A percentile compares a stretch with the other conserved stretches of the same genome.
Conservation (phyloP, 2,797 vertebrate species). For the Amblyopsis hoosieri region DNA sequence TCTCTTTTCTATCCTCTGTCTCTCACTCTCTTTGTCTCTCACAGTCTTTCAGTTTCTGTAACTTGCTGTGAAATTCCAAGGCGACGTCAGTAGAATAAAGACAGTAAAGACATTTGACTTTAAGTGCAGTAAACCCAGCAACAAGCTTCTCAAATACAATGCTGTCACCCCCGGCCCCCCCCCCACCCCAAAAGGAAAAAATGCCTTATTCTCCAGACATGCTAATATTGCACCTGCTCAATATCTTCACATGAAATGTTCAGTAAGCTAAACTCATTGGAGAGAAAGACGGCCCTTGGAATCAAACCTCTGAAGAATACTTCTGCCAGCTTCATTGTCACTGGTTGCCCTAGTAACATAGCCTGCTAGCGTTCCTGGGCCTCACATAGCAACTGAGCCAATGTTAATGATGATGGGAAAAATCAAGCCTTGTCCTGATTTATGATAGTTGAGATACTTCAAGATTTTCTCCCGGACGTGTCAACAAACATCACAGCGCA, state of each 20-base stretch:
- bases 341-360: conserved; percentile 33
- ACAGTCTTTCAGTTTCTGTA: conserved; percentile 54
- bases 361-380: conserved; percentile 10
- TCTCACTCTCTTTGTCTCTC: conserved; percentile 9
- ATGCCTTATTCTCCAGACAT: too few species aligned
- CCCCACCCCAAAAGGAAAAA: too few species aligned
- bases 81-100: conserved; percentile 51
- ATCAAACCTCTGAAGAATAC: conserved; percentile 25
- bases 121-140: conserved; percentile 11
- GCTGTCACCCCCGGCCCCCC: neutral
- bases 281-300: conserved; percentile 16
- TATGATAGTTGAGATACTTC: conserved; percentile 72
- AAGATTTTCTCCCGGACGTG: conserved; percentile 75
- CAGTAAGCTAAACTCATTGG: conserved; percentile 5
- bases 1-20: neutral
- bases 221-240: neutral
- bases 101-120: conserved; percentile 25
- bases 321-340: conserved; percentile 13
- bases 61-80: conserved; percentile 72
- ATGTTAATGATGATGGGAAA: conserved; percentile 70
- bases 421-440: conserved; percentile 67
- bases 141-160: neutral
- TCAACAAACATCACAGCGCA: conserved; percentile 79
- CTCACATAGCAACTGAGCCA: conserved; percentile 22
- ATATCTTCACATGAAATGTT: neutral